phyloP scores from a whole-genome alignment of 2,797 vertebrate species.

The Rousettus madagascariensis region DNA sequence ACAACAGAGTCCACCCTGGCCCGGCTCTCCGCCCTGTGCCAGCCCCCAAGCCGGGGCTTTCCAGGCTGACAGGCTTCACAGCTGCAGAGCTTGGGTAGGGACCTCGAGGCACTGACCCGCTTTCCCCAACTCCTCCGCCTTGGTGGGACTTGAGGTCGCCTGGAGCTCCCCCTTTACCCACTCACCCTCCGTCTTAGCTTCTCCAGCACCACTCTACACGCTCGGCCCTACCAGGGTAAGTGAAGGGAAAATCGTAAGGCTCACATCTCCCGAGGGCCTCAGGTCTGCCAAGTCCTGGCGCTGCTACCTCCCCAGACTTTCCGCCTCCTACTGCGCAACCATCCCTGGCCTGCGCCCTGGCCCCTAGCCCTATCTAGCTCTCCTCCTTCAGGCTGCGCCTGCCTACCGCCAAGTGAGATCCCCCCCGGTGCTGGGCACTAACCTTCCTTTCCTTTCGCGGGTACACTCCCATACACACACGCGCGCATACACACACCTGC shows the following conservation, averaged over 20 bases:
- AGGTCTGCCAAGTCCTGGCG: background rate
- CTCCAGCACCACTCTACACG: background rate
- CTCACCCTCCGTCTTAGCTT: background rate
- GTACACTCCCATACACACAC: background rate
- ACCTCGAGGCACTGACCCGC: background rate
- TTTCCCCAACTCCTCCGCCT: no score
- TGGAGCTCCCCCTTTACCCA: background rate
- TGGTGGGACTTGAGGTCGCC: background rate
- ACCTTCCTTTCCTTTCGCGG: background rate
- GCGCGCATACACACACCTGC: slow-evolving; percentile 87
- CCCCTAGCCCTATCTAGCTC: background rate
- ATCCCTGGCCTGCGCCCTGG: background rate
- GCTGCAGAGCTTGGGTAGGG: background rate
- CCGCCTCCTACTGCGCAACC: background rate
- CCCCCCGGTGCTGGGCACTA: background rate
- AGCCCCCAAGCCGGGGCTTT: background rate
- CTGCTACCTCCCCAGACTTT: background rate
- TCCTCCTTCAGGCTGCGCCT: background rate
- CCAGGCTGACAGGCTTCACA: background rate
- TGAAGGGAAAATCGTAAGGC: background rate
- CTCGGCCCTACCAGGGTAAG: background rate
- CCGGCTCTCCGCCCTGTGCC: background rate
- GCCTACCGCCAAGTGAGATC: background rate
- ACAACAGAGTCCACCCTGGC: background rate
- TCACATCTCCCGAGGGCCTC: background rate